A percentile compares a stretch with the other conserved stretches of the same genome.
These are phyloP conservation scores for Sisor rabdophorus DNA, from an alignment of 2,113 vertebrate species.

Conservation along the genomic window DNA sequence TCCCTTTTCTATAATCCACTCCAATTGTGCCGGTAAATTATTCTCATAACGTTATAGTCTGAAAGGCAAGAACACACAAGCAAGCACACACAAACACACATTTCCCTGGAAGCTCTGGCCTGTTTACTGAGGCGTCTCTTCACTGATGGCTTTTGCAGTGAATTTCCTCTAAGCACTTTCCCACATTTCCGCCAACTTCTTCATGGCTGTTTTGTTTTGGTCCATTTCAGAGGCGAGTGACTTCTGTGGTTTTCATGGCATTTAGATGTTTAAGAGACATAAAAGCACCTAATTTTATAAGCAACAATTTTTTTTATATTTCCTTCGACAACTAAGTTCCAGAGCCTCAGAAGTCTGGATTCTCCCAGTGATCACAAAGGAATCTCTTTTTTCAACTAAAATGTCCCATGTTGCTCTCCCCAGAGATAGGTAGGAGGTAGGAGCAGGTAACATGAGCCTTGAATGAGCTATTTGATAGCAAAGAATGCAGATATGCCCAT, in stretches of 20 bases:
- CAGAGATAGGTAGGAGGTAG: not conserved
- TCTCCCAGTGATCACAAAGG: not conserved
- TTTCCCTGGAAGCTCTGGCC: not conserved
- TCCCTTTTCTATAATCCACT: slow-evolving; percentile 2
- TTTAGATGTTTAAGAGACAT: slow-evolving; percentile 16
- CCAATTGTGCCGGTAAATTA: not conserved
- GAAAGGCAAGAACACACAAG: not conserved
- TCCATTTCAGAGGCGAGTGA: not conserved
- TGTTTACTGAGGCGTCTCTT: slow-evolving; percentile 15
- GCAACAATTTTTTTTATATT: not conserved
- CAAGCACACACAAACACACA: not conserved
- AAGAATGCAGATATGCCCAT: slow-evolving; percentile 41
- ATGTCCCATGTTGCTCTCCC: not conserved
- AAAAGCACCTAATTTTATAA: not conserved
- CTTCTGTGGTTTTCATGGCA: slow-evolving; percentile 5
- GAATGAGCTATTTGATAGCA: slow-evolving; percentile 14
- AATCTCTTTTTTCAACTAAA: not conserved
- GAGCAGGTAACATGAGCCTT: not conserved
- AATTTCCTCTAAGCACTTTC: slow-evolving; percentile 30
- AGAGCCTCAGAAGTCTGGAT: too few species aligned
- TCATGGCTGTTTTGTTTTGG: slow-evolving; percentile 7
- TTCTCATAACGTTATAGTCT: not conserved
- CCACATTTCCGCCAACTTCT: slow-evolving; percentile 8
- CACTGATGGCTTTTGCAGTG: slow-evolving; percentile 19
- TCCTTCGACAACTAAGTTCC: not conserved